A percentile compares a stretch with the other conserved stretches of the same genome.
These are phyloP conservation scores for Pangasius sanitwongsei DNA, from an alignment of 2,797 vertebrate species.

Conservation along the genomic window DNA sequence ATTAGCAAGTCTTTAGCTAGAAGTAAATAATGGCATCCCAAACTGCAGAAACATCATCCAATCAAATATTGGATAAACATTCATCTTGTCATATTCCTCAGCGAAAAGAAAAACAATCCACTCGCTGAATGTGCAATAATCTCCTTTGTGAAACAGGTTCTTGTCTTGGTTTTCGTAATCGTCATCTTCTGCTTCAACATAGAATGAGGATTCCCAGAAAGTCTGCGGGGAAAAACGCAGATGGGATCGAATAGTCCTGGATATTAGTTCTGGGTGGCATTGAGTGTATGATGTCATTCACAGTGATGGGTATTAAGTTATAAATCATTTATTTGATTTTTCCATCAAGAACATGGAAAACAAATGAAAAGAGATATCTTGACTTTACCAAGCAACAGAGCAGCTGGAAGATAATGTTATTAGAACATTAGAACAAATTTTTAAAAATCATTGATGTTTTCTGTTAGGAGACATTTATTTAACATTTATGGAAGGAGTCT, in stretches of 20 bases:
- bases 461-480: background rate
- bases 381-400: background rate
- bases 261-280: background rate
- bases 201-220: constrained; percentile 97
- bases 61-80: background rate
- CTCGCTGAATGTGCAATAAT: background rate
- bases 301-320: background rate
- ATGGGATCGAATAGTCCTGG: background rate
- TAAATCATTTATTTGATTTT: background rate
- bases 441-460: background rate
- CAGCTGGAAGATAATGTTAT: background rate
- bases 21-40: background rate
- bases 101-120: background rate
- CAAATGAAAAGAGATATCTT: background rate
- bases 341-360: background rate
- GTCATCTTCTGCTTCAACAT: constrained; percentile 93
- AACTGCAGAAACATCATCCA: background rate
- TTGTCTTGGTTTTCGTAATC: constrained; percentile 98
- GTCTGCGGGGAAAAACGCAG: constrained; percentile 66
- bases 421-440: background rate
- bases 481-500: background rate
- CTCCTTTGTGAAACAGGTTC: constrained; percentile 95
- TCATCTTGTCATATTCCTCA: background rate
- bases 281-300: background rate
- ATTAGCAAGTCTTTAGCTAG: background rate